phyloP scores from a whole-genome alignment of 2,888 invertebrate genomes.

The Drosophila koepferae region DNA sequence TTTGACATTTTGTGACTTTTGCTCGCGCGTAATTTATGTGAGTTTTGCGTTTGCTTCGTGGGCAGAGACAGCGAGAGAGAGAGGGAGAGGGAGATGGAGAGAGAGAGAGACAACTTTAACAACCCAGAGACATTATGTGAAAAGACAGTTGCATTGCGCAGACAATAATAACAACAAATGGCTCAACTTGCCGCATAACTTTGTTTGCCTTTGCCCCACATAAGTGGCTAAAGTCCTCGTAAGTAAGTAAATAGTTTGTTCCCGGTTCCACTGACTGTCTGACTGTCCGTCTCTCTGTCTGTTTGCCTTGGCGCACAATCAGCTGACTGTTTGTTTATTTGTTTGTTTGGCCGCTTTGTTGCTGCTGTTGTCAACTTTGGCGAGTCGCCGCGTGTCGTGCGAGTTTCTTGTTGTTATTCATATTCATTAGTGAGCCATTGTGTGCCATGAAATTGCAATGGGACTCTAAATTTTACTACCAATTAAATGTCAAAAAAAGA shows the following conservation, averaged over 20 bases:
- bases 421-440: constrained; percentile 74
- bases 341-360: constrained; percentile 38
- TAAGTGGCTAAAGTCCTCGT: constrained; percentile 70
- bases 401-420: constrained; percentile 67
- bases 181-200: constrained; percentile 74
- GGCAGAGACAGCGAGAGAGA: background rate
- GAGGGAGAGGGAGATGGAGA: background rate
- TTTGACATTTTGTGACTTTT: constrained; percentile 78
- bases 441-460: constrained; percentile 59
- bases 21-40: constrained; percentile 76
- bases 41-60: constrained; percentile 59
- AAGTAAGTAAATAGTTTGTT: constrained; percentile 65
- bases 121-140: constrained; percentile 66
- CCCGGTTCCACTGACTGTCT: constrained; percentile 15
- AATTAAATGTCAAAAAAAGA: constrained; percentile 43
- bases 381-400: constrained; percentile 41
- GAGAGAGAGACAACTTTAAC: constrained; percentile 48
- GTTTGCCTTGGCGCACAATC: constrained; percentile 33
- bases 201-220: constrained; percentile 58
- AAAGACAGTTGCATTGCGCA: constrained; percentile 59
- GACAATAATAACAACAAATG: constrained; percentile 60
- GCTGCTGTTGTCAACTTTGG: constrained; percentile 53
- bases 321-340: constrained; percentile 50
- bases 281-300: constrained; percentile 6
- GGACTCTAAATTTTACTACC: constrained; percentile 40